A percentile compares a stretch with the other conserved stretches of the same genome.
Conservation (phyloP, 2,888 invertebrate species). For the Urechis unicinctus region DNA sequence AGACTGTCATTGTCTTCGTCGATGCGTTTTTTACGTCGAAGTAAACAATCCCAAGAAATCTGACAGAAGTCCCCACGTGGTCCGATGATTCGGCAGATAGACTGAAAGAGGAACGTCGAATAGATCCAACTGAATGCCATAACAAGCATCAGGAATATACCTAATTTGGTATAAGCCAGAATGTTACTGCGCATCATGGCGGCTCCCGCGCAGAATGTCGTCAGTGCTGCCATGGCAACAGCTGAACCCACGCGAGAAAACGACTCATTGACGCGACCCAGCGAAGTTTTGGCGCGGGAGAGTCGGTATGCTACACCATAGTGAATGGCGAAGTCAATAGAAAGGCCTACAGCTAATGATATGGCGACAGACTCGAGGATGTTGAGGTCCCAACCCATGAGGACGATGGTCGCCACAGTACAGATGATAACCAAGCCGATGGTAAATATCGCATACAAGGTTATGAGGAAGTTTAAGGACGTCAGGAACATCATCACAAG, state of each 20-base stretch:
- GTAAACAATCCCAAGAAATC: too few species aligned
- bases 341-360: constrained; percentile 81
- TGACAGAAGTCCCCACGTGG: constrained; percentile 52
- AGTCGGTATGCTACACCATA: constrained; percentile 70
- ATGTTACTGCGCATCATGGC: constrained; percentile 78
- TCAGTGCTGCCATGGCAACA: constrained; percentile 74
- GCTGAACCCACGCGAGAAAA: constrained; percentile 65
- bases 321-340: constrained; percentile 86
- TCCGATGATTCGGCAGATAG: constrained; percentile 65
- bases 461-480: constrained; percentile 75
- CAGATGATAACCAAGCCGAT: constrained; percentile 78
- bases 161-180: constrained; percentile 83
- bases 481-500: constrained; percentile 73
- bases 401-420: constrained; percentile 59
- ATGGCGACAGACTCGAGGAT: constrained; percentile 85
- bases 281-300: constrained; percentile 4
- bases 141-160: constrained; percentile 75
- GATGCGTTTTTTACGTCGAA: too few species aligned
- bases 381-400: constrained; percentile 76
- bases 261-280: constrained; percentile 12
- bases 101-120: constrained; percentile 44
- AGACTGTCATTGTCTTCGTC: too few species aligned
- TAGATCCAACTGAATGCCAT: constrained; percentile 75
- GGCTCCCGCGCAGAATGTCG: constrained; percentile 77
- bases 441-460: constrained; percentile 73